phyloP scores from a whole-genome alignment of 1,140 invertebrate species.

The Eufriesea mexicana region DNA sequence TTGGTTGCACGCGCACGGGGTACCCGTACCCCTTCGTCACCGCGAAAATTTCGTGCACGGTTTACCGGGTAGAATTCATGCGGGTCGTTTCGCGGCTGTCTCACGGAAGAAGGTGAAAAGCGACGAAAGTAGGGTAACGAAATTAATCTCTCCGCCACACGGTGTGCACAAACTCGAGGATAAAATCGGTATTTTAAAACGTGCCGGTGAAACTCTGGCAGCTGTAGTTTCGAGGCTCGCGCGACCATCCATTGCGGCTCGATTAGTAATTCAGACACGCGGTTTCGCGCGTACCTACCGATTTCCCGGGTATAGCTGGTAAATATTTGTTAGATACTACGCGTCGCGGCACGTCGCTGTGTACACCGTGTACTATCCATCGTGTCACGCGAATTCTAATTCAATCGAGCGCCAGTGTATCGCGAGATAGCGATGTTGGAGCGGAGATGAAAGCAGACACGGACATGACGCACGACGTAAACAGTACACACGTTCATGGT shows the following conservation, averaged over 20 bases:
- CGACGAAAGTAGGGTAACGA: constrained; percentile 42
- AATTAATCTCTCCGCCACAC: background rate
- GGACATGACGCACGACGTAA: background rate
- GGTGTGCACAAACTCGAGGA: constrained; percentile 4
- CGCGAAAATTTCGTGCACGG: background rate
- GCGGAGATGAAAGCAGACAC: background rate
- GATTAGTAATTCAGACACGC: constrained; percentile 18
- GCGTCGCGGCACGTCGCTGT: background rate
- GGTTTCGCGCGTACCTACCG: background rate
- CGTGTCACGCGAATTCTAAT: constrained; percentile 1
- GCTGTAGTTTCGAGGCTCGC: background rate
- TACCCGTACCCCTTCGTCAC: background rate
- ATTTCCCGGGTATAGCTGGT: background rate
- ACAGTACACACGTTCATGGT: constrained; percentile 9
- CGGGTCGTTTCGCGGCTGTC: constrained; percentile 4
- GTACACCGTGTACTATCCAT: constrained; percentile 3
- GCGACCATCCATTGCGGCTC: background rate
- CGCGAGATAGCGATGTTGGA: background rate
- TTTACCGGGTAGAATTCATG: background rate
- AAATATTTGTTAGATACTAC: constrained; percentile 12
- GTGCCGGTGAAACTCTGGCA: background rate
- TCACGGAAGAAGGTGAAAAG: background rate
- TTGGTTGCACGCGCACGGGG: no score
- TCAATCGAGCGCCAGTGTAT: background rate
- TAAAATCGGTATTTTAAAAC: constrained; percentile 29